Evolutionary conservation across 2,797 vertebrate genomes (phyloP).

Genomic region (Hoplostethus mediterraneus): DNA sequence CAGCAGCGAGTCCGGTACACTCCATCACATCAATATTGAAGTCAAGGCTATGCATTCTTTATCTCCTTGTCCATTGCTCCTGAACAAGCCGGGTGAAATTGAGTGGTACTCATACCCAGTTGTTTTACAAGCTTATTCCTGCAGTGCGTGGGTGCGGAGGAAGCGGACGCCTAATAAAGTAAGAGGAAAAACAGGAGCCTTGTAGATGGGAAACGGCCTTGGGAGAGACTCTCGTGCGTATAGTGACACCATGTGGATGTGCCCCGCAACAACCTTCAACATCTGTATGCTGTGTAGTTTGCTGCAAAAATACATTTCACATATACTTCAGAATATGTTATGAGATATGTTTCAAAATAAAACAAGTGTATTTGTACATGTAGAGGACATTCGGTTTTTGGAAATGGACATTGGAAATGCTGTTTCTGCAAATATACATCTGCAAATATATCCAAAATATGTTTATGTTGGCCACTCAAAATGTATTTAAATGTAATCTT

Average conservation of each 20-base stretch:
- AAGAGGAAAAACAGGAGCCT: constrained; percentile 8
- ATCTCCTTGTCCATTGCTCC: constrained; percentile 29
- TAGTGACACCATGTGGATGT: constrained; percentile 74
- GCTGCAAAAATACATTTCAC: not conserved
- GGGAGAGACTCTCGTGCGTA: constrained; percentile 45
- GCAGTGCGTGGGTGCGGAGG: constrained; percentile 6
- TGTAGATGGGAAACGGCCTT: constrained; percentile 7
- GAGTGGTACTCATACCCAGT: constrained; percentile 22
- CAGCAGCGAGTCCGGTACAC: constrained; percentile 16
- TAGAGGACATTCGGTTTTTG: too few relatives aligned
- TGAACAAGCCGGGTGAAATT: constrained; percentile 43
- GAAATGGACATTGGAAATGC: too few relatives aligned
- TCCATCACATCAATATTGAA: constrained; percentile 42
- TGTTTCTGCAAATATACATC: not conserved
- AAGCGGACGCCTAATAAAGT: constrained; percentile 33
- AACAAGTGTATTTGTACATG: too few relatives aligned
- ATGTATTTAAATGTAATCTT: not conserved
- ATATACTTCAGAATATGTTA: too few relatives aligned
- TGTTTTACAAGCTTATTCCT: constrained; percentile 29
- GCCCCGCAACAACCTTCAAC: constrained; percentile 19
- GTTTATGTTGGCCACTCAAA: constrained; percentile 9
- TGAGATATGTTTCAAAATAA: too few relatives aligned
- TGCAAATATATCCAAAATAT: not conserved
- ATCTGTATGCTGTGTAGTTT: not conserved
- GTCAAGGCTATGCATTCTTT: constrained; percentile 55